Evolutionary conservation across 2,797 vertebrate genomes (phyloP).

Genomic region (Aselliscus stoliczkanus): DNA sequence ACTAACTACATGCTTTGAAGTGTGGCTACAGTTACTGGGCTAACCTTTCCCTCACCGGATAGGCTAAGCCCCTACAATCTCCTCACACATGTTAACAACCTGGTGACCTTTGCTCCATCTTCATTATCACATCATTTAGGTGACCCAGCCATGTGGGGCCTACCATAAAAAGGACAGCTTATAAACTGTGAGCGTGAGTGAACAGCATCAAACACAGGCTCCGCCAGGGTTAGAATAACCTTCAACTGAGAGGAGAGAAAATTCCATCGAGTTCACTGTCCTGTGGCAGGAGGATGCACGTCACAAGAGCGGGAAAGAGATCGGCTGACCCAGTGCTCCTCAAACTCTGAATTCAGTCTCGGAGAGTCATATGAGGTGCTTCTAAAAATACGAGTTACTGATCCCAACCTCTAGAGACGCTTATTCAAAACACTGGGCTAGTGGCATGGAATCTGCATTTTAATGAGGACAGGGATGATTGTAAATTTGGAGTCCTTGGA

Average conservation of each 20-base stretch:
- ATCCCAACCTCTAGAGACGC: neutral
- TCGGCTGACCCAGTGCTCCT: rapidly evolving
- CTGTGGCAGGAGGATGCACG: too few species aligned
- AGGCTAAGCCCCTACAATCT: conserved; percentile 81
- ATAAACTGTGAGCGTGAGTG: conserved; percentile 49
- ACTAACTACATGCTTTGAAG: conserved; percentile 80
- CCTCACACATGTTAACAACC: conserved; percentile 76
- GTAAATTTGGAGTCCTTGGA: neutral
- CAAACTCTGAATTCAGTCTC: neutral
- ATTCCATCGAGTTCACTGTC: neutral
- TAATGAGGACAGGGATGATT: neutral
- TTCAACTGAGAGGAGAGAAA: neutral
- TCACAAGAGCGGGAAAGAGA: neutral
- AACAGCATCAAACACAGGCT: conserved; percentile 36
- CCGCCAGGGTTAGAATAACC: neutral
- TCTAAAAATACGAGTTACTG: neutral
- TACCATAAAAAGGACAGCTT: conserved; percentile 66
- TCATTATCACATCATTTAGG: conserved; percentile 81
- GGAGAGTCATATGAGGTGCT: neutral
- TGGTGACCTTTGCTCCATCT: conserved; percentile 75
- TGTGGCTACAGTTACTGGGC: conserved; percentile 74
- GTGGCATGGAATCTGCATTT: neutral
- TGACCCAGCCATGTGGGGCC: conserved; percentile 61
- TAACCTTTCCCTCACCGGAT: conserved; percentile 80
- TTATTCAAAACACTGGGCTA: neutral